These are phyloP conservation scores for Vulpes vulpes DNA, from an alignment of 2,113 vertebrate species.

Conservation along the genomic window DNA sequence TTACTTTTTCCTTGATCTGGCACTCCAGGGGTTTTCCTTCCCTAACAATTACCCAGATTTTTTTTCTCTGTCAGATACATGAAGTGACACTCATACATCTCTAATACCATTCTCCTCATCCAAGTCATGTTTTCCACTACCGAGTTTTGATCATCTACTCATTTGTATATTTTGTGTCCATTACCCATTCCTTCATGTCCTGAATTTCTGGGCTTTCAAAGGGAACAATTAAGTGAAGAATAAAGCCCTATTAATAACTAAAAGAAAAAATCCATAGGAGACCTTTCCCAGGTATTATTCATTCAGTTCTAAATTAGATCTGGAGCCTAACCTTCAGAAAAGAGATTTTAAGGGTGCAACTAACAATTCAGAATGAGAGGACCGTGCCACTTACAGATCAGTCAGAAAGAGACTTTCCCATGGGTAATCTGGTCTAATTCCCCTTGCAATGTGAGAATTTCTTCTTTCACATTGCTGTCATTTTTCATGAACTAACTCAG, in stretches of 20 bases:
- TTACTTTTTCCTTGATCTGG: neutral
- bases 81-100: neutral
- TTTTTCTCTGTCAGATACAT: neutral
- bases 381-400: neutral
- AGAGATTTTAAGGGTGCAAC: neutral
- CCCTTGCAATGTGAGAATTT: neutral
- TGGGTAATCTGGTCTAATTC: neutral
- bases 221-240: neutral
- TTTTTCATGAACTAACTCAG: conserved; percentile 22
- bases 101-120: neutral
- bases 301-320: neutral
- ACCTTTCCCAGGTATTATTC: neutral
- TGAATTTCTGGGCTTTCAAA: conserved; percentile 23
- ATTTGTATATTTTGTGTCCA: conserved; percentile 38
- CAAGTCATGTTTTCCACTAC: neutral
- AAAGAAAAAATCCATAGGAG: neutral
- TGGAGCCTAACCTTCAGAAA: neutral
- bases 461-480: neutral
- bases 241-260: neutral
- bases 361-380: neutral
- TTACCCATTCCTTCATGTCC: neutral
- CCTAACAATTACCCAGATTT: neutral
- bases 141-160: neutral
- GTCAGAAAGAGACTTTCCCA: neutral
- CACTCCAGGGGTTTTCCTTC: neutral